Conservation (phyloP, 2,797 vertebrate species). For the Lithobates sylvaticus region DNA sequence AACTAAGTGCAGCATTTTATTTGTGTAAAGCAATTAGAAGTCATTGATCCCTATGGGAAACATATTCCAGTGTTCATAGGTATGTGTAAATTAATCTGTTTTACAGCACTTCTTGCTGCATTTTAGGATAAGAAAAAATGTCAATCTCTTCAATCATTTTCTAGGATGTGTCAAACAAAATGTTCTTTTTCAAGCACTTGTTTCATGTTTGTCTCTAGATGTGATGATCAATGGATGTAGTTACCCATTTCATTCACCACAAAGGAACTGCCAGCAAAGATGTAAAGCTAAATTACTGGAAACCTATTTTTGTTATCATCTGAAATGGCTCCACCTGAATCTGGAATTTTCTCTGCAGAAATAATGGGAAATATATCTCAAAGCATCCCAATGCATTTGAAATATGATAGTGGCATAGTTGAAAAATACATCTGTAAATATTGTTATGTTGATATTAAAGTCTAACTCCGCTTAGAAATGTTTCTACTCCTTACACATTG, state of each 20-base stretch:
- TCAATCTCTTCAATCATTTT: conserved; percentile 31
- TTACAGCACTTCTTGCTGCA: conserved; percentile 11
- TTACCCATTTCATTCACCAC: conserved; percentile 35
- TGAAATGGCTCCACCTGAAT: conserved; percentile 3
- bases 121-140: conserved; percentile 39
- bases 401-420: not conserved
- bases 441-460: not conserved
- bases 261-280: conserved; percentile 24
- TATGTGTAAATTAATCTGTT: conserved; percentile 30
- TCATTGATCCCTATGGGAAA: conserved; percentile 11
- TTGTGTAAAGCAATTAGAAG: not conserved
- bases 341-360: not conserved
- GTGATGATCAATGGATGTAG: conserved; percentile 38
- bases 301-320: conserved; percentile 18
- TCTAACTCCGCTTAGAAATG: too few species aligned
- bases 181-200: conserved; percentile 36
- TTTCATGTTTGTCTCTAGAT: conserved; percentile 39
- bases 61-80: conserved; percentile 20
- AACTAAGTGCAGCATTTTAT: not conserved
- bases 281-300: conserved; percentile 20
- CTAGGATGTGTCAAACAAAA: conserved; percentile 38
- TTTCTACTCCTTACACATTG: too few species aligned
- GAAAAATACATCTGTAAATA: not conserved
- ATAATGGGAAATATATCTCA: not conserved
- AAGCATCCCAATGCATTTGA: not conserved